Evolutionary conservation across 2,797 vertebrate species (phyloP), one percentile per base, ranked within the genome.

Genomic region (Chrysolophus pictus): DNA sequence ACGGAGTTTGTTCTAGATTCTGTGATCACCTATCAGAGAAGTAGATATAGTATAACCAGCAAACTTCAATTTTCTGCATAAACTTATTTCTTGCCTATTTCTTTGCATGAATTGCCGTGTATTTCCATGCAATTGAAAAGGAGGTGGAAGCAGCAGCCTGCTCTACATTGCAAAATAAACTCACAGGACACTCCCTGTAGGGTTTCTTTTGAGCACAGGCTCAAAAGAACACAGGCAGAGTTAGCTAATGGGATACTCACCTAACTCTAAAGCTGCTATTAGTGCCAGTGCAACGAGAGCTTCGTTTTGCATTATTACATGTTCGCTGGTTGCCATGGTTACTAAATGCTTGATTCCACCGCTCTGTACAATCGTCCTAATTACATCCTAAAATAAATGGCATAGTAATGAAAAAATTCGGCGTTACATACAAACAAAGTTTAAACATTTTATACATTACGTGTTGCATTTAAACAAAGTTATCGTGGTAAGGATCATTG

Each of bases 231-330:
- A 19, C 29, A 76, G 65, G 88, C 47, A 65, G 65, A 72, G 51
- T 79, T 85, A 92, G 77, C 77, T 10, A 39, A 53, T 42, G 71
- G 83, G 86, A 91, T 97, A 98, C 98, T 99, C 97, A 99, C 99
- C 98, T 97, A 99, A 97, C 97, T 99, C 99, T 96, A 99, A 98
- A 29, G 98, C 98, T 0, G 99, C 99, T 95, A 99, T 99, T 94
- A 99, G 98, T 58, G 99, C 99, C 98, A 99, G 92, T 58, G 99
- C 99, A 96, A 99, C 99, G 33, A 99, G 98, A 9, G 99, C 99
- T 97, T 99, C 99, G 0, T 99, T 99, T 98, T 99, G 99, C 99
- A 99, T 99, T 94, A 99, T 99, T 98, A 99, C 99, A 35, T 99
- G 99, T 97, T 99, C 99, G 19, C 99, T 99, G 60, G 99, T 99